phyloP scores from a whole-genome alignment of 1,140 invertebrate genomes.

The Coptotermes formosanus region DNA sequence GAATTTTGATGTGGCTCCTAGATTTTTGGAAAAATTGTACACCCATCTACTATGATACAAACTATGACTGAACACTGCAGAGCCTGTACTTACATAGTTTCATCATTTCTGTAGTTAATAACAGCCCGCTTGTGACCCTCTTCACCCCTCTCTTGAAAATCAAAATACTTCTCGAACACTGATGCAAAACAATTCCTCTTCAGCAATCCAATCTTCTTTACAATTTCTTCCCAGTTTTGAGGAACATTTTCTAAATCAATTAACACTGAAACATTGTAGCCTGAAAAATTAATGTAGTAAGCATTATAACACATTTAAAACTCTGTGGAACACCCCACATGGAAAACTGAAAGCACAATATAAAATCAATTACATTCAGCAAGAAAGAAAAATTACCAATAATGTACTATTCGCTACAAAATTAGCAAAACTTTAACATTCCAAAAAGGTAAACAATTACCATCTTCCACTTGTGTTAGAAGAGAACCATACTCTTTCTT shows the following conservation, averaged over 20 bases:
- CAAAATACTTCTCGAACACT: constrained; percentile 99
- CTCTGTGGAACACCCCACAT: background rate
- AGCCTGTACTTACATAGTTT: constrained; percentile 84
- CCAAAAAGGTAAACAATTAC: constrained; percentile 50
- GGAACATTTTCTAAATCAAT: constrained; percentile 93
- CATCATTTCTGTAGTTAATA: constrained; percentile 98
- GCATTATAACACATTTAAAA: background rate
- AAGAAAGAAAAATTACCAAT: constrained; percentile 7
- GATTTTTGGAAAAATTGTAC: no score
- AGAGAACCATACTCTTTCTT: constrained; percentile 87
- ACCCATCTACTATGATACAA: background rate
- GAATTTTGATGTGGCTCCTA: no score
- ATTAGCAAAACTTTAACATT: background rate
- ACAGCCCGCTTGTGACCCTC: constrained; percentile 92
- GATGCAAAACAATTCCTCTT: constrained; percentile 99
- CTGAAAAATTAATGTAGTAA: constrained; percentile 46
- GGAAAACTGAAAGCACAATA: no score
- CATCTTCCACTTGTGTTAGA: constrained; percentile 79
- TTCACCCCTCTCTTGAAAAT: constrained; percentile 91
- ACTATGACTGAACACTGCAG: background rate
- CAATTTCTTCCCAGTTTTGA: constrained; percentile 80
- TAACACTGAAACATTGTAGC: constrained; percentile 93
- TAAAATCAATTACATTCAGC: background rate
- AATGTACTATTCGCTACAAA: no score
- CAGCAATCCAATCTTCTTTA: constrained; percentile 90